Evolutionary conservation across 2,113 vertebrate genomes (phyloP).

Genomic region (Dasyprocta punctata): DNA sequence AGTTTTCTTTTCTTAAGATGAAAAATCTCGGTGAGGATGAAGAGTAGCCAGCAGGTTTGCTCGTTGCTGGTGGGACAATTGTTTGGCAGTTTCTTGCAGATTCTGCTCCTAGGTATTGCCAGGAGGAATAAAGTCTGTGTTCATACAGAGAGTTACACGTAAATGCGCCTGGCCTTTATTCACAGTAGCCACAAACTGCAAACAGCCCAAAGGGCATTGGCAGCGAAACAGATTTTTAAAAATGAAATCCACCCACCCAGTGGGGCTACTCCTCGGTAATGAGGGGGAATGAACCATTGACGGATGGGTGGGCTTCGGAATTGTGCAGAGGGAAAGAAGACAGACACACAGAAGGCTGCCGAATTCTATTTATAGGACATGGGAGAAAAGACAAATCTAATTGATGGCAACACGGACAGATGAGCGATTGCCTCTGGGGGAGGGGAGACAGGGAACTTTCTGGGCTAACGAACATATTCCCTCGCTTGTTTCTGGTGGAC

Average conservation of each 20-base stretch:
- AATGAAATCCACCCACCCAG: rapidly evolving
- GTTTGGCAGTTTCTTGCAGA: not conserved
- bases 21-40: not conserved
- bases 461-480: not conserved
- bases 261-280: rapidly evolving
- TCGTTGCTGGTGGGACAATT: too few species aligned
- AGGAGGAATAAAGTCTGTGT: not conserved
- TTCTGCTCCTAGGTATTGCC: not conserved
- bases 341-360: rapidly evolving
- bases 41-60: rapidly evolving
- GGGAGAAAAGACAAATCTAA: not conserved
- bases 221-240: not conserved
- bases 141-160: rapidly evolving
- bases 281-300: rapidly evolving
- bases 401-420: rapidly evolving
- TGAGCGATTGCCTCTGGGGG: not conserved
- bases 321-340: not conserved
- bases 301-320: rapidly evolving
- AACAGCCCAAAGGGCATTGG: not conserved
- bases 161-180: not conserved
- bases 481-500: not conserved
- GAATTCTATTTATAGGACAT: not conserved
- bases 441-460: not conserved
- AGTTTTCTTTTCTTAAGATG: not conserved
- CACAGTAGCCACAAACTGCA: not conserved